These are phyloP conservation scores for Heliconius hewitsoni DNA, from an alignment of 1,140 invertebrate genomes.

Conservation along the genomic window DNA sequence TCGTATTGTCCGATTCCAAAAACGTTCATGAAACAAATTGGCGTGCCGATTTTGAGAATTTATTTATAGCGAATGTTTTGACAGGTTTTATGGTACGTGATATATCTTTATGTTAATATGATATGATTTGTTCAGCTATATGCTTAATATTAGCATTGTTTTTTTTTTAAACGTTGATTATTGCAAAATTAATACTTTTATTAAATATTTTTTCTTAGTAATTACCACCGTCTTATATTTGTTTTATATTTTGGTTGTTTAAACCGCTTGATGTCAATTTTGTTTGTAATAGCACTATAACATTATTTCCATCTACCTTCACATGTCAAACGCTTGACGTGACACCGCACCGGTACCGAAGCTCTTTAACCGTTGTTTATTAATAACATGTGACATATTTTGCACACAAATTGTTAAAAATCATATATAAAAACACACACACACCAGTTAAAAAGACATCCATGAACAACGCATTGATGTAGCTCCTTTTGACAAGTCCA, in stretches of 20 bases:
- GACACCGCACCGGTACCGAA: constrained; percentile 21
- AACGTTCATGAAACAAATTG: constrained; percentile 53
- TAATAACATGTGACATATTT: constrained; percentile 28
- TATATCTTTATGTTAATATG: not conserved
- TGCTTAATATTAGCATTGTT: not conserved
- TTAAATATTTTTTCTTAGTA: not conserved
- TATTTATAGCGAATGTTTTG: constrained; percentile 34
- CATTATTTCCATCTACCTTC: constrained; percentile 46
- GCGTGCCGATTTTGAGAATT: constrained; percentile 40
- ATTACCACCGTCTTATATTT: not conserved
- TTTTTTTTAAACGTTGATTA: not conserved
- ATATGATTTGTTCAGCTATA: not conserved
- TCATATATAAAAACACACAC: constrained; percentile 45
- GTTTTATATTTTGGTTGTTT: not conserved
- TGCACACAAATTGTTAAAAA: constrained; percentile 19
- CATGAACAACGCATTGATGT: constrained; percentile 80
- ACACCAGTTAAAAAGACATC: constrained; percentile 80
- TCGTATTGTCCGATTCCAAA: constrained; percentile 67
- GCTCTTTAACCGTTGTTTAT: constrained; percentile 27
- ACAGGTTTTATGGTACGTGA: constrained; percentile 17
- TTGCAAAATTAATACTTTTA: not conserved
- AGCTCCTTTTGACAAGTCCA: constrained; percentile 74
- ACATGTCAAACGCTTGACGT: constrained; percentile 25
- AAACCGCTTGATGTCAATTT: not conserved
- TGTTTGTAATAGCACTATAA: constrained; percentile 28